Conservation (phyloP, 2,888 invertebrate species). For the Bombylius major region DNA sequence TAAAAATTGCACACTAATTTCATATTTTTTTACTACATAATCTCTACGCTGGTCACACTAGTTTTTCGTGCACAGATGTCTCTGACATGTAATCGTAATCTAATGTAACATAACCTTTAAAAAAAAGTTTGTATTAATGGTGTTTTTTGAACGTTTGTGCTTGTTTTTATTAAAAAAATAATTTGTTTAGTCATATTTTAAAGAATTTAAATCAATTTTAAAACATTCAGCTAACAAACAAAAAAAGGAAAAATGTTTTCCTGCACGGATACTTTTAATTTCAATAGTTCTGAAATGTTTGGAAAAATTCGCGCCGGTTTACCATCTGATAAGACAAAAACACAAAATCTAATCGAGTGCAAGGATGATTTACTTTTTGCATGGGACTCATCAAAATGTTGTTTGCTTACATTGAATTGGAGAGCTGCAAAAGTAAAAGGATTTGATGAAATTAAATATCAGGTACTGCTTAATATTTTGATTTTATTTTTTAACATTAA, state of each 20-base stretch:
- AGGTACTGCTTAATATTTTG: constrained; percentile 30
- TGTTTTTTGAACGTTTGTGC: no score
- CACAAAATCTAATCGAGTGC: constrained; percentile 45
- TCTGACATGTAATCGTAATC: no score
- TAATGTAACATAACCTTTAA: no score
- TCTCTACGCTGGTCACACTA: no score
- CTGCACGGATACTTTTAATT: constrained; percentile 42
- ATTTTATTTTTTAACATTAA: neutral
- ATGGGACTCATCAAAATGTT: constrained; percentile 47
- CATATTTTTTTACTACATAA: no score
- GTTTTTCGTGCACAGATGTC: no score
- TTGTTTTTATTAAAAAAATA: no score
- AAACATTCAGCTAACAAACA: no score
- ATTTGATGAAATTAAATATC: constrained; percentile 36
- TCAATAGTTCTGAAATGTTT: constrained; percentile 45
- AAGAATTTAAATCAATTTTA: no score
- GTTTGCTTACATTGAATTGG: constrained; percentile 44
- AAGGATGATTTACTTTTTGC: constrained; percentile 48
- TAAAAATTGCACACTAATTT: no score
- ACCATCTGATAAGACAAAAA: constrained; percentile 38
- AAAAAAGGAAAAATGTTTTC: constrained; percentile 7
- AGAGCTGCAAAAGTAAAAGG: constrained; percentile 34
- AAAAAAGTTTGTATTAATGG: no score
- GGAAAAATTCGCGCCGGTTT: constrained; percentile 41
- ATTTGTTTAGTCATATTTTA: no score